A percentile compares a stretch with the other conserved stretches of the same genome.
These are phyloP conservation scores for Rhaphigaster nebulosa DNA, from an alignment of 2,888 invertebrate species.

Conservation along the genomic window DNA sequence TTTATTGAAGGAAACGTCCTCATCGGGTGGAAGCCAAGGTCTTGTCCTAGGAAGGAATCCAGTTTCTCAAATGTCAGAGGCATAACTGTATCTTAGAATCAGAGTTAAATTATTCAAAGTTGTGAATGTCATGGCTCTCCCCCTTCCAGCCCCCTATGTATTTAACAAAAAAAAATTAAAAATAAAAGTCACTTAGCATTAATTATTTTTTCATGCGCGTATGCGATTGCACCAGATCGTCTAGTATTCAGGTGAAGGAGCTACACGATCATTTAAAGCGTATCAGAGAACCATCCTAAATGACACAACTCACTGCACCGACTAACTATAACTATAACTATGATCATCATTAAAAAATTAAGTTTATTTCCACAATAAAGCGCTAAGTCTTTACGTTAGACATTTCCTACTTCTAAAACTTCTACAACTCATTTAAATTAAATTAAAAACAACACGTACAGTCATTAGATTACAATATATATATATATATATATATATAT, in stretches of 20 bases:
- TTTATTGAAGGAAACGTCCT: background rate
- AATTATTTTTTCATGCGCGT: background rate
- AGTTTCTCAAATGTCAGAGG: conserved; percentile 29
- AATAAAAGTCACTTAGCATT: background rate
- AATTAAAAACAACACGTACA: too few relatives aligned
- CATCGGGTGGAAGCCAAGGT: background rate
- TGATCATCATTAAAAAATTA: too few relatives aligned
- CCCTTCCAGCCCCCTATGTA: background rate
- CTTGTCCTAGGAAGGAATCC: conserved; percentile 33
- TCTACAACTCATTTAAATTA: too few relatives aligned
- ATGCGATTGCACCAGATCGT: background rate
- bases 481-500: too few relatives aligned
- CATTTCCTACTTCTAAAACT: too few relatives aligned
- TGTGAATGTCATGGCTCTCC: conserved; percentile 2
- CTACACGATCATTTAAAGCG: too few relatives aligned
- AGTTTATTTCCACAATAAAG: too few relatives aligned
- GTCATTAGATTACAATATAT: too few relatives aligned
- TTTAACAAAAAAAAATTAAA: background rate
- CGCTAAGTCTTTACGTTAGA: too few relatives aligned
- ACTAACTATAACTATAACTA: too few relatives aligned
- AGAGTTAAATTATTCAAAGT: background rate
- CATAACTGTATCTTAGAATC: conserved; percentile 4
- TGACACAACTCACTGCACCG: too few relatives aligned
- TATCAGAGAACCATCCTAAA: too few relatives aligned
- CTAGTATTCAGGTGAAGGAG: background rate